Percentiles rank a stretch among this genome's conserved stretches.
phyloP scores from a whole-genome alignment of 2,888 invertebrate species.

The Parthenolecanium corni region DNA sequence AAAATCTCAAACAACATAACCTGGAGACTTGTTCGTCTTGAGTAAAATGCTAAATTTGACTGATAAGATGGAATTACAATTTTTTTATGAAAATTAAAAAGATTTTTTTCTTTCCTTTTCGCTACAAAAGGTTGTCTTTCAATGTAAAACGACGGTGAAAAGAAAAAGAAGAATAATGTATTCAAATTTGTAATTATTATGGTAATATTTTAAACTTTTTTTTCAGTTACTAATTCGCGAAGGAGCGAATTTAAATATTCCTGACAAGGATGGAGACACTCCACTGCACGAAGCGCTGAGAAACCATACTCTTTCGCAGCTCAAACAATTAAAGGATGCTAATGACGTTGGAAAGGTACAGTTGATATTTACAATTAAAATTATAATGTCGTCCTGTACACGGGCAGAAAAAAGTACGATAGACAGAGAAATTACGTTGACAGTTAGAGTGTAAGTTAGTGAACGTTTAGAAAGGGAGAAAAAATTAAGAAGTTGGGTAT shows the following conservation, averaged over 20 bases:
- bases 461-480: too few relatives aligned
- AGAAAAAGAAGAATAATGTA: background rate
- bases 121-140: too few relatives aligned
- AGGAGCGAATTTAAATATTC: constrained; percentile 85
- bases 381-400: too few relatives aligned
- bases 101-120: too few relatives aligned
- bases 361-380: constrained; percentile 30
- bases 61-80: background rate
- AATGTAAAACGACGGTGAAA: background rate
- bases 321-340: constrained; percentile 88
- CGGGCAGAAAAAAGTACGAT: too few relatives aligned
- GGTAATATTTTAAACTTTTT: constrained; percentile 23
- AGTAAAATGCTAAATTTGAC: too few relatives aligned
- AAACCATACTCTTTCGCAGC: constrained; percentile 90
- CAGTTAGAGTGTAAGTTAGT: too few relatives aligned
- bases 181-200: constrained; percentile 7
- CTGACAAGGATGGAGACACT: constrained; percentile 94
- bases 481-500: too few relatives aligned
- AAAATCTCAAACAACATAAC: too few relatives aligned
- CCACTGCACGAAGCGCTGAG: constrained; percentile 78
- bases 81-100: background rate
- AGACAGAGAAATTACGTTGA: too few relatives aligned
- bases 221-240: constrained; percentile 73
- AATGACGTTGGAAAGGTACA: constrained; percentile 61
- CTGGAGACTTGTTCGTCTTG: background rate